Conservation (phyloP, 2,797 vertebrate species). For the Danio choprae region DNA sequence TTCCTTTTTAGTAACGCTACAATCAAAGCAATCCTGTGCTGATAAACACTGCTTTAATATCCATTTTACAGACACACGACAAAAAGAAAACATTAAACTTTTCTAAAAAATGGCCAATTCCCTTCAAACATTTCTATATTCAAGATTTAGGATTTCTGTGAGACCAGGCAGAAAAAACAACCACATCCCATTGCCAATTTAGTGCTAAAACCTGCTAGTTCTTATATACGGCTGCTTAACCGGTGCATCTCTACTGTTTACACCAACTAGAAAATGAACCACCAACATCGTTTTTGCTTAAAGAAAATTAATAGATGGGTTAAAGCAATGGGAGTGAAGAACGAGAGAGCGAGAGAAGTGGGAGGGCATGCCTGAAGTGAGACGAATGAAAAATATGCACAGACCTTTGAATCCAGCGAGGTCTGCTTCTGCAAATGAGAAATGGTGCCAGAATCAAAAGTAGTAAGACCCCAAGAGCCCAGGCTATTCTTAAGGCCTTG, state of each 20-base stretch:
- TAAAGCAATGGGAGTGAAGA: constrained; percentile 45
- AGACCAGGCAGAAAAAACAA: too few relatives aligned
- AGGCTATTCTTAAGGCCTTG: neutral
- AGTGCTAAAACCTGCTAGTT: too few relatives aligned
- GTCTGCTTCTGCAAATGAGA: constrained; percentile 85
- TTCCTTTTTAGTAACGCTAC: too few relatives aligned
- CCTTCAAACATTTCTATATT: too few relatives aligned
- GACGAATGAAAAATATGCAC: constrained; percentile 79
- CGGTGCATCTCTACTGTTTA: neutral
- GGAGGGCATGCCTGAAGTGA: constrained; percentile 65
- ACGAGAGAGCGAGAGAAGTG: constrained; percentile 54
- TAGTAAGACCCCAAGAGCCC: constrained; percentile 59
- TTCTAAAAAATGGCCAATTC: too few relatives aligned
- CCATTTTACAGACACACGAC: too few relatives aligned
- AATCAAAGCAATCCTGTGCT: too few relatives aligned
- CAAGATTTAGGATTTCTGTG: too few relatives aligned
- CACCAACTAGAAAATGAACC: neutral
- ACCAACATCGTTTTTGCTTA: constrained; percentile 21
- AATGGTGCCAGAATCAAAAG: constrained; percentile 82
- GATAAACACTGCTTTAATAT: too few relatives aligned
- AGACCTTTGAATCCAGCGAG: constrained; percentile 83
- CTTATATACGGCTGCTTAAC: neutral
- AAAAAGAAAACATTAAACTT: too few relatives aligned
- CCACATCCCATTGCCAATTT: too few relatives aligned
- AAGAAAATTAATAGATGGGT: constrained; percentile 50